Evolutionary conservation across 2,797 vertebrate genomes (phyloP).

Genomic region (Hozukius guyotensis): DNA sequence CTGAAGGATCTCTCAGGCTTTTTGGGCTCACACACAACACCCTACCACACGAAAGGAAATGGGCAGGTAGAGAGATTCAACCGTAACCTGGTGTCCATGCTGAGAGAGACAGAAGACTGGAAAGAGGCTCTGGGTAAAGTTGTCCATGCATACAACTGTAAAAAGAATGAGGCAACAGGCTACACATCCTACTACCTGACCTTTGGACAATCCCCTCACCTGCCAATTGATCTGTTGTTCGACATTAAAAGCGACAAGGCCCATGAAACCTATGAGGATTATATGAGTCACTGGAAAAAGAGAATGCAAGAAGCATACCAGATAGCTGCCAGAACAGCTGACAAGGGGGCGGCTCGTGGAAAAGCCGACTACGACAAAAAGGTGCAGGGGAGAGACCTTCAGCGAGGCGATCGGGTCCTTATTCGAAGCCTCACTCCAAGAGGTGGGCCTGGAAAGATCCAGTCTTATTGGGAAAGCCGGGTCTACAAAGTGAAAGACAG

Average conservation of each 20-base stretch:
- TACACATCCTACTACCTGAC: accelerated
- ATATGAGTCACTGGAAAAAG: neutral
- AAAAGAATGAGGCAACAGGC: too few species aligned
- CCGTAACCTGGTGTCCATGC: too few species aligned
- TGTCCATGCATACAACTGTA: too few species aligned
- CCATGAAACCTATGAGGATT: neutral
- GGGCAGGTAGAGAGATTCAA: too few species aligned
- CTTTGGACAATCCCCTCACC: too few species aligned
- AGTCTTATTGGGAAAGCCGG: neutral
- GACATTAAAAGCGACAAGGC: neutral
- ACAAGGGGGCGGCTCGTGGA: neutral
- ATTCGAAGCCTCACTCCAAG: neutral
- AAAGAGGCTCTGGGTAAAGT: too few species aligned
- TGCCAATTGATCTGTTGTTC: neutral
- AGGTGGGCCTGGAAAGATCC: neutral
- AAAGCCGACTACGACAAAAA: neutral
- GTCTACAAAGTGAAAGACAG: neutral
- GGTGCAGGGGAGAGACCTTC: neutral
- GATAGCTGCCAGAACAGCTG: neutral
- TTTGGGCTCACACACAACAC: too few species aligned
- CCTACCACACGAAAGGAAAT: too few species aligned
- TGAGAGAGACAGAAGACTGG: too few species aligned
- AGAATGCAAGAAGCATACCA: neutral
- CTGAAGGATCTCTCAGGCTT: too few species aligned
- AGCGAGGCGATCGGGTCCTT: neutral